Evolutionary conservation across 2,888 invertebrate genomes (phyloP), one percentile per base, ranked within the genome.

Genomic region (Malthinus flaveolus): DNA sequence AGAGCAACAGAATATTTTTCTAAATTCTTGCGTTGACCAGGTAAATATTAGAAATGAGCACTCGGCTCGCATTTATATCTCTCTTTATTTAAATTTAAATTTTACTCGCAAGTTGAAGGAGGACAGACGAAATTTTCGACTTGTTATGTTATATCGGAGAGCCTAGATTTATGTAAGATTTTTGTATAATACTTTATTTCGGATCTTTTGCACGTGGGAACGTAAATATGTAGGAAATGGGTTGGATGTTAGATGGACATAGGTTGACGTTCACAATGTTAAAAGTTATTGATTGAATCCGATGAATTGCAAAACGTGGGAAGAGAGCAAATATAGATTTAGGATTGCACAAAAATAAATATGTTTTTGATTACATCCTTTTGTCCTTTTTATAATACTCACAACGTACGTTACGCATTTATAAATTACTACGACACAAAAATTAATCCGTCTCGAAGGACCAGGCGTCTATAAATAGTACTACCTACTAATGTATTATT

Each of bases 191-290:
- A 63, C 63, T 60, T 59, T 59, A 57, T 58, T 60, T 61, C 59
- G 51, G 61, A 62, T 59, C 59, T 23, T 49, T 53, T 61, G 64
- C 64, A 66, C 66, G 66, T 66, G 66, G 66, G 66, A 66, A 66
- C 66, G 66, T 63, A 66, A 66, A 66, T 66, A 66, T 66, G 66
- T 64, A 61, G 62, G 64, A 66, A 66, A 66, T 66, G 66, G 66
- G 66, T 66, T 66, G 65, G 54, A 59, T 59, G 44, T 61, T 56
- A 53, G 61, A 61, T 61, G 61, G 61, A 61, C 61, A 61, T 49
- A 56, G 61, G 61, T 61, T 61, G 61, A 61, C 61, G 57, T 61
- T 61, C 57, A 49, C 50, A 57, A 48, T 57, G 52, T 60, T 56
- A 60, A 57, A 42, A 35, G 57, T 61, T 61, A 61, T 61, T 61